A percentile compares a stretch with the other conserved stretches of the same genome.
Evolutionary conservation across 1,140 invertebrate species (phyloP).

Genomic region (Drosophila equinoxialis): DNA sequence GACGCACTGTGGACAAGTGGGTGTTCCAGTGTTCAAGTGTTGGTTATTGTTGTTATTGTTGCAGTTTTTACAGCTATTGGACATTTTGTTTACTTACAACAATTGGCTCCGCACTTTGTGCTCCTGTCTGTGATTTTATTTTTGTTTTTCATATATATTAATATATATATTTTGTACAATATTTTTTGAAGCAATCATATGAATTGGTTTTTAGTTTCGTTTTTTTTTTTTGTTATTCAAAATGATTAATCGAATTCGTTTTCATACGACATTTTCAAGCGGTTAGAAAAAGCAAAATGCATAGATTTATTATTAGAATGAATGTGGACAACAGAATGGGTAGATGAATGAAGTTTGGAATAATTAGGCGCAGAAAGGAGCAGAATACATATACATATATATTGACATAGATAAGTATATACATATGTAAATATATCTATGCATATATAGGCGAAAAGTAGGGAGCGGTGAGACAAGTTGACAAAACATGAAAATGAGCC

Average conservation of each 20-base stretch:
- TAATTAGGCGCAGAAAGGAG: conserved; percentile 61
- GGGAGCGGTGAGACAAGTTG: conserved; percentile 9
- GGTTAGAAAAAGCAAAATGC: conserved; percentile 60
- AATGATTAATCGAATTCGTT: conserved; percentile 63
- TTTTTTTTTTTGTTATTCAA: conserved; percentile 11
- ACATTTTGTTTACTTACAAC: conserved; percentile 91
- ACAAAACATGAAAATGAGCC: conserved; percentile 8
- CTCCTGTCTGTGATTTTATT: conserved; percentile 89
- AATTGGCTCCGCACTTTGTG: conserved; percentile 95
- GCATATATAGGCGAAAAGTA: conserved; percentile 12
- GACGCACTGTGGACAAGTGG: conserved; percentile 3
- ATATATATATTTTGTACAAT: conserved; percentile 32
- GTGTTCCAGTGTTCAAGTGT: conserved; percentile 29
- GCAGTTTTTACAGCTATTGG: conserved; percentile 49
- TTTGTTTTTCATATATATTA: conserved; percentile 12
- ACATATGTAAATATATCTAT: not conserved
- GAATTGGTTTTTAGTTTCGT: conserved; percentile 23
- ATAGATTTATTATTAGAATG: conserved; percentile 69
- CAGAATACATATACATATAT: conserved; percentile 17
- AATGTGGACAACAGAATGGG: conserved; percentile 39
- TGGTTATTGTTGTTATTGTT: conserved; percentile 19
- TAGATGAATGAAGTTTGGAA: conserved; percentile 20
- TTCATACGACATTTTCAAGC: conserved; percentile 69
- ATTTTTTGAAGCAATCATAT: conserved; percentile 36
- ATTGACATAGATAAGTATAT: not conserved